Evolutionary conservation across 2,113 vertebrate species (phyloP).

Genomic region (Romanogobio albipinnatus): DNA sequence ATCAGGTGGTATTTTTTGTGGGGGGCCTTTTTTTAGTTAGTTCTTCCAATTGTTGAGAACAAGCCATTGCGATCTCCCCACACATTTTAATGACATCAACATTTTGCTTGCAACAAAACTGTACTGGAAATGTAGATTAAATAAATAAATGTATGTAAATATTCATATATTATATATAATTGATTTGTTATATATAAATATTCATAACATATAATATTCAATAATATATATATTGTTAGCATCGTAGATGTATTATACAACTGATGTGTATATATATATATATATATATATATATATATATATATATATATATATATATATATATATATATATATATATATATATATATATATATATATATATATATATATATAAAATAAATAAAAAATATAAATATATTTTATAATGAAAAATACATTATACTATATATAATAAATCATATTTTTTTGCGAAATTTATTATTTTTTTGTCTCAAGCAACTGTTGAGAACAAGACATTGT

Average conservation of each 20-base stretch:
- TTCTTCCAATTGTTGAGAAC: constrained; percentile 29
- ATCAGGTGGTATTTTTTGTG: background rate
- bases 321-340: background rate
- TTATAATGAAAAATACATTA: background rate
- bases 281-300: no score
- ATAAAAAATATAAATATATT: background rate
- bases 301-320: background rate
- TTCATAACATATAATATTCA: no score
- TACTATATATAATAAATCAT: background rate
- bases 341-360: background rate
- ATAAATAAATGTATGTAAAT: no score
- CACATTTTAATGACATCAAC: background rate
- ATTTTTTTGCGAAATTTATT: background rate
- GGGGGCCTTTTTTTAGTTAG: background rate
- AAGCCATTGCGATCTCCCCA: background rate
- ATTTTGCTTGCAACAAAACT: background rate
- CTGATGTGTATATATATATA: no score
- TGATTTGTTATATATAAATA: no score
- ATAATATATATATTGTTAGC: no score
- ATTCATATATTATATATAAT: no score
- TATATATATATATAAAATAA: background rate
- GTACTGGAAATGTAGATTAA: background rate
- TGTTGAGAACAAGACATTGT: background rate
- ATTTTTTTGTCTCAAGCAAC: background rate
- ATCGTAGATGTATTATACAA: no score